These are phyloP conservation scores for Mesembrinibis cayennensis DNA, from an alignment of 2,113 vertebrate species.

Conservation along the genomic window DNA sequence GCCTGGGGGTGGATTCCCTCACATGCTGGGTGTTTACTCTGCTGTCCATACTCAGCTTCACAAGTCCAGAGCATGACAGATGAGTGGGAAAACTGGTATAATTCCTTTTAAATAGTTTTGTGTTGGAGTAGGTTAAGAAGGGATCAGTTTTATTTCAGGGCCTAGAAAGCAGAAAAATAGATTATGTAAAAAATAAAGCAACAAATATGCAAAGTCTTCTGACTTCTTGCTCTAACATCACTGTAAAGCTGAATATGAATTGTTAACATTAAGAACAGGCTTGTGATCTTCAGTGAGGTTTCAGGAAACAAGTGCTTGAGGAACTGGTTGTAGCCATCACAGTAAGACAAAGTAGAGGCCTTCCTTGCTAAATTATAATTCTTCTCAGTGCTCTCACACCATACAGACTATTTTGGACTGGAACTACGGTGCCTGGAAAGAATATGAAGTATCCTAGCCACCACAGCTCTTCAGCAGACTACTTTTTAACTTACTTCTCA, in stretches of 20 bases:
- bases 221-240: background rate
- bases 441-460: background rate
- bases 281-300: background rate
- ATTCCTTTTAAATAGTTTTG: background rate
- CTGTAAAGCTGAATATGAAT: background rate
- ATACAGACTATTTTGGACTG: background rate
- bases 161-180: background rate
- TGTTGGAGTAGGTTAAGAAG: background rate
- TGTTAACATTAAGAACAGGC: background rate
- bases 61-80: background rate
- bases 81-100: background rate
- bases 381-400: background rate
- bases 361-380: background rate
- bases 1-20: background rate
- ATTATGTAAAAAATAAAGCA: background rate
- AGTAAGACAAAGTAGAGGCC: background rate
- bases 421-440: background rate
- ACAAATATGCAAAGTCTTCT: background rate
- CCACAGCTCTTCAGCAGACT: background rate
- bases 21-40: background rate
- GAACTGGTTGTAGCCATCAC: background rate
- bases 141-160: background rate
- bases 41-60: background rate
- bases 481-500: background rate
- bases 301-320: background rate